phyloP scores from a whole-genome alignment of 2,888 invertebrate genomes.

The Biston betularia region DNA sequence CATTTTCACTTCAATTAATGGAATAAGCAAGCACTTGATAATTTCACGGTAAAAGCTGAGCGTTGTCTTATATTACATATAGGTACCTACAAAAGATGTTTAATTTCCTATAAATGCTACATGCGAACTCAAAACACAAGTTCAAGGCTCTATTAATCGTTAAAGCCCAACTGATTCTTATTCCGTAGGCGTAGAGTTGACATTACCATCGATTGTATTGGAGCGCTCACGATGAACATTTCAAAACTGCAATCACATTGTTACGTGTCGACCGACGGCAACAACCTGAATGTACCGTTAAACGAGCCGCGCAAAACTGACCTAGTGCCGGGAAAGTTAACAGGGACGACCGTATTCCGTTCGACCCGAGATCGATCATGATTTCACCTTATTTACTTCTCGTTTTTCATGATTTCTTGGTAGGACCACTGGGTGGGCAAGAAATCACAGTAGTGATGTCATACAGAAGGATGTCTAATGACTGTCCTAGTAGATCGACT shows the following conservation, averaged over 20 bases:
- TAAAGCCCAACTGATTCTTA: slow-evolving; percentile 47
- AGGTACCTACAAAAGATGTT: slow-evolving; percentile 17
- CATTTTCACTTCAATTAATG: slow-evolving; percentile 45
- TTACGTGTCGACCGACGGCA: slow-evolving; percentile 79
- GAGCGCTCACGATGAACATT: slow-evolving; percentile 67
- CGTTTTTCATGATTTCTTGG: slow-evolving; percentile 43
- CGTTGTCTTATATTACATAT: slow-evolving; percentile 22
- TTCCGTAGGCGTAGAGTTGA: slow-evolving; percentile 56
- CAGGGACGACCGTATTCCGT: slow-evolving; percentile 76
- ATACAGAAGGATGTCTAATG: slow-evolving; percentile 66
- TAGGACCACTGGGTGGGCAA: slow-evolving; percentile 47
- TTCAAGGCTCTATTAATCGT: slow-evolving; percentile 63
- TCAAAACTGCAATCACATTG: slow-evolving; percentile 82
- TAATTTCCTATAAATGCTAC: slow-evolving; percentile 27
- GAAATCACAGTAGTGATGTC: slow-evolving; percentile 65
- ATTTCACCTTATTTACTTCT: slow-evolving; percentile 45
- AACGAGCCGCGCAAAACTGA: slow-evolving; percentile 82
- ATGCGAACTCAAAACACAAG: slow-evolving; percentile 59
- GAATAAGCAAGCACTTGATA: slow-evolving; percentile 33
- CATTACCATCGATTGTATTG: slow-evolving; percentile 53
- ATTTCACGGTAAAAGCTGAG: slow-evolving; percentile 20
- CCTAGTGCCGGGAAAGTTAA: slow-evolving; percentile 84
- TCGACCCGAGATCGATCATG: slow-evolving; percentile 63
- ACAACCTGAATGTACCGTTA: slow-evolving; percentile 85
- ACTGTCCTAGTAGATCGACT: slow-evolving; percentile 55